Conservation (phyloP, 2,113 vertebrate genomes). For the Fukomys damarensis region DNA sequence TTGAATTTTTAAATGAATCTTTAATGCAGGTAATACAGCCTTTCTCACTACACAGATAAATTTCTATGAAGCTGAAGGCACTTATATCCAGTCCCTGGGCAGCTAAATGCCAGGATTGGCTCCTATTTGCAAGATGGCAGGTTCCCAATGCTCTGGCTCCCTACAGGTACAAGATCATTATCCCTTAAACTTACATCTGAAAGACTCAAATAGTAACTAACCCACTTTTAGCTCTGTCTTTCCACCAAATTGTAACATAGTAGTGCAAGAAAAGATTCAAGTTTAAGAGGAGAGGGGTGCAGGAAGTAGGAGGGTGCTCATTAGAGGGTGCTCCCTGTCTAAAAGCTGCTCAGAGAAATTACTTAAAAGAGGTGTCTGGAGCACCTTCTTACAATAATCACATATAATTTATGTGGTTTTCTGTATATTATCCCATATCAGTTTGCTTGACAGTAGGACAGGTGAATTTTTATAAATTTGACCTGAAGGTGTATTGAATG, state of each 20-base stretch:
- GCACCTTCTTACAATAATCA: neutral
- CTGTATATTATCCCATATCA: neutral
- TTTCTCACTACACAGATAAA: neutral
- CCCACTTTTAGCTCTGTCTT: neutral
- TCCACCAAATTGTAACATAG: neutral
- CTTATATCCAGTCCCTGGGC: accelerated
- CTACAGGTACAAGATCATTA: neutral
- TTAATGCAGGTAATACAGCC: neutral
- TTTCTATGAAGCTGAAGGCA: neutral
- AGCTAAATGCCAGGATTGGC: neutral
- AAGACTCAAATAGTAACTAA: neutral
- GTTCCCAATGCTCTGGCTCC: neutral
- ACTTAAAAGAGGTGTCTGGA: neutral
- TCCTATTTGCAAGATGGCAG: too few relatives aligned
- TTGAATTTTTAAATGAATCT: neutral
- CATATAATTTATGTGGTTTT: neutral
- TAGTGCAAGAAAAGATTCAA: neutral
- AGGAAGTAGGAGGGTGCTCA: neutral
- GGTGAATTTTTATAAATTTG: neutral
- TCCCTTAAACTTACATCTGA: neutral
- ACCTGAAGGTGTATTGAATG: neutral
- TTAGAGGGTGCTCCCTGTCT: neutral
- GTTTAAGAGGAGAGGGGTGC: neutral
- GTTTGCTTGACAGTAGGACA: neutral
- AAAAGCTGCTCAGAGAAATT: neutral